A percentile compares a stretch with the other conserved stretches of the same genome.
These are phyloP conservation scores for Atrichornis clamosus DNA, from an alignment of 2,113 vertebrate genomes.

Conservation along the genomic window DNA sequence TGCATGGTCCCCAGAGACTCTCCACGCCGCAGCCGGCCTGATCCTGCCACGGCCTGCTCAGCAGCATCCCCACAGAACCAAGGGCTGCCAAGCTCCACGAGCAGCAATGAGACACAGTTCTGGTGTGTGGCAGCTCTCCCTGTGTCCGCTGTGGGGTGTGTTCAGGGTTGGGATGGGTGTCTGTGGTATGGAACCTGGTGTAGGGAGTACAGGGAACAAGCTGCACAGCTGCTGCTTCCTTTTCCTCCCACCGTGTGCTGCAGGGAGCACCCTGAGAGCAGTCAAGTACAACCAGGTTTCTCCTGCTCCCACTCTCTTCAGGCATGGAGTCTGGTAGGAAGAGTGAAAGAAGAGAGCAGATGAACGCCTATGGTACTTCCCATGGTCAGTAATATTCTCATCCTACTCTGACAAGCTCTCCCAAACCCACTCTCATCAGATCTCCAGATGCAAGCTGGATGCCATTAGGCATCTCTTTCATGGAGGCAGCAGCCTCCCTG, in stretches of 20 bases:
- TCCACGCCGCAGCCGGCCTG: not conserved
- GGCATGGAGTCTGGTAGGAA: not conserved
- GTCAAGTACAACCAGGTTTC: not conserved
- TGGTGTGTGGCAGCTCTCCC: rapidly evolving
- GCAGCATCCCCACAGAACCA: rapidly evolving
- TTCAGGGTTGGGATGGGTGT: not conserved
- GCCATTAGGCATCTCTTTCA: not conserved
- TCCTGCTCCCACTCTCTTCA: not conserved
- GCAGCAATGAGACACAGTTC: not conserved
- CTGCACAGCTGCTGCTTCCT: not conserved
- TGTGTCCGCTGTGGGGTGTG: rapidly evolving
- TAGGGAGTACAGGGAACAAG: not conserved
- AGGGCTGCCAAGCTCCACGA: rapidly evolving
- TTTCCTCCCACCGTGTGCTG: rapidly evolving
- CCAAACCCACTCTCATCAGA: not conserved
- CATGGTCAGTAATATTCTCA: not conserved
- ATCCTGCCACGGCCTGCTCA: not conserved
- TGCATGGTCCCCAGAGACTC: not conserved
- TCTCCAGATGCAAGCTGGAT: rapidly evolving
- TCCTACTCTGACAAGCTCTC: not conserved
- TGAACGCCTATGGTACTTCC: not conserved
- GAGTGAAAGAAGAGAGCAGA: not conserved
- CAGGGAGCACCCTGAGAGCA: not conserved
- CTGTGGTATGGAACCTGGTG: rapidly evolving
- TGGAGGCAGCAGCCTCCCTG: not conserved